These are phyloP conservation scores for Cassiopea xamachana DNA, from an alignment of 30 jellyfish, hydroid and myxozoan species.

Conservation along the genomic window DNA sequence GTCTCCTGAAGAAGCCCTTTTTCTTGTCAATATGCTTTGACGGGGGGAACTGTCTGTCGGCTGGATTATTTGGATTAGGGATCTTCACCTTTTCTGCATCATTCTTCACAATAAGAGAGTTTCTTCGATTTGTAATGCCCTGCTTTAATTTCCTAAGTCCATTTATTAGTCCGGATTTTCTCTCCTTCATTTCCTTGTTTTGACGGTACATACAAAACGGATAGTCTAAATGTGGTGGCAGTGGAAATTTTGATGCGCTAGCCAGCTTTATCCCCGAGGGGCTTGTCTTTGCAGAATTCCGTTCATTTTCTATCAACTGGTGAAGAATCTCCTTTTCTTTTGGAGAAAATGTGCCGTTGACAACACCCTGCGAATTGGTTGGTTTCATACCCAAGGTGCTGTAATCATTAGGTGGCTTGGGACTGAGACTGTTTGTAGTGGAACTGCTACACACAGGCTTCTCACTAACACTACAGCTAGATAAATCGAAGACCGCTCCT, in stretches of 20 bases:
- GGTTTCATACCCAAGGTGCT: slow-evolving; percentile 51
- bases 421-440: neutral
- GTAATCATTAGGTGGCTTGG: slow-evolving; percentile 15
- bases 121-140: slow-evolving; percentile 47
- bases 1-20: slow-evolving; percentile 33
- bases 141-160: slow-evolving; percentile 56
- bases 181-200: slow-evolving; percentile 38
- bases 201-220: slow-evolving; percentile 64
- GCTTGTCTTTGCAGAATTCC: slow-evolving; percentile 6
- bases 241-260: slow-evolving; percentile 43
- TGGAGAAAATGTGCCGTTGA: slow-evolving; percentile 73
- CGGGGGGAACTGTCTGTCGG: slow-evolving; percentile 29
- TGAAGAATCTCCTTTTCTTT: slow-evolving; percentile 77
- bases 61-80: neutral
- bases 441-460: slow-evolving; percentile 34
- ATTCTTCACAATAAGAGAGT: neutral
- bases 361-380: slow-evolving; percentile 60
- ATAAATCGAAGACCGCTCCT: slow-evolving; percentile 5
- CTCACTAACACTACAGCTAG: neutral
- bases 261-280: neutral
- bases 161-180: slow-evolving; percentile 40
- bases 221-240: slow-evolving; percentile 67
- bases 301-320: slow-evolving; percentile 67
- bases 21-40: slow-evolving; percentile 57
- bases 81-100: neutral